A percentile compares a stretch with the other conserved stretches of the same genome.
These are phyloP conservation scores for Nephila pilipes DNA, from an alignment of 1,140 invertebrate species.

Conservation along the genomic window DNA sequence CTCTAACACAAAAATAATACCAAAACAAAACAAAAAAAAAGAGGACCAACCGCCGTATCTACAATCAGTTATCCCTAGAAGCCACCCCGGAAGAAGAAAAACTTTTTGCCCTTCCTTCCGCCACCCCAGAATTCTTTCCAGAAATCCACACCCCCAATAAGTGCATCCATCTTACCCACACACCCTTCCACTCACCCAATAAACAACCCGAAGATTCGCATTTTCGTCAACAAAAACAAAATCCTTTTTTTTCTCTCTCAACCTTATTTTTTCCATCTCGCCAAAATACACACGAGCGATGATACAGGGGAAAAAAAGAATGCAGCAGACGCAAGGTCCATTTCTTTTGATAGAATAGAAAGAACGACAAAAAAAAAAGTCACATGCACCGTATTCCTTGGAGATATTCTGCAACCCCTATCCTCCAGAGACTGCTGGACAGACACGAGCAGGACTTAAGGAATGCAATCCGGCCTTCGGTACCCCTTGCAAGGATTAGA, in stretches of 20 bases:
- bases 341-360: conserved; percentile 13
- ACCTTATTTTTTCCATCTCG: not conserved
- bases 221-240: conserved; percentile 16
- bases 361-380: not conserved
- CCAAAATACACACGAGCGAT: not conserved
- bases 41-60: not conserved
- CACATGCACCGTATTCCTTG: not conserved
- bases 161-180: conserved; percentile 1
- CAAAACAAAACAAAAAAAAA: not conserved
- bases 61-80: conserved; percentile 4
- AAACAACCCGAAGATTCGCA: conserved; percentile 1
- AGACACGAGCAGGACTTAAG: conserved; percentile 43
- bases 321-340: not conserved
- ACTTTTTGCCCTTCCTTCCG: not conserved
- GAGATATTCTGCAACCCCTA: not conserved
- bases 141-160: conserved; percentile 35
- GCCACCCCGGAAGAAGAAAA: not conserved
- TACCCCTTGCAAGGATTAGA: conserved; percentile 38
- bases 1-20: not conserved
- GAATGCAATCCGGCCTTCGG: conserved; percentile 24
- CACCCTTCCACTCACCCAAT: not conserved
- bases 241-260: not conserved
- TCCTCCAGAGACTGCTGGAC: not conserved
- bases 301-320: not conserved
- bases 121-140: not conserved